Base-by-base conservation (phyloP, 2,113 vertebrate genomes). In the Urocynchramus pylzowi region DNA sequence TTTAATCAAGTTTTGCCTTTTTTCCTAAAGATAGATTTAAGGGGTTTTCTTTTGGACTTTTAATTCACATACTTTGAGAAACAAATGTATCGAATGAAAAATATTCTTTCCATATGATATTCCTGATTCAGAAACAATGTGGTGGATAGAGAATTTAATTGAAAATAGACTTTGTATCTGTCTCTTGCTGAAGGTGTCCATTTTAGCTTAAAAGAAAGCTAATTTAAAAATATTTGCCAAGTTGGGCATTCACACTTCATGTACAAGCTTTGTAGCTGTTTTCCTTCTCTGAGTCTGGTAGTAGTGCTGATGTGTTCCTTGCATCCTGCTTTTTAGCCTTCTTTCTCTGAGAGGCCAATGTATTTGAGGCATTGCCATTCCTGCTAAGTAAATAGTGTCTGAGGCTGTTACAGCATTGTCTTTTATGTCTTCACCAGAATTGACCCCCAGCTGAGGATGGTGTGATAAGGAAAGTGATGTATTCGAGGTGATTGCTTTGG, bases 1-100 rank as follows among this genome's bases (percentile, higher is more conserved):
- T 97, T 95, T 94, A 87, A 94, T 47, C 65, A 95, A 83, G 24
- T 61, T 71, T 37, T 93, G 7, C 9, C 17, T 49, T 71, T 89
- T 73, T 90, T 61, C 23, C 52, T 41, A 37, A 75, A 28, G 10
- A 69, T 17, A 33, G 4, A 2, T 41, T 74, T 54, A 47, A 54
- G 23, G 12, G 11, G 3, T 9, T 60, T 92, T 49, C 13, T 79
- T 75, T 42, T 9, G 6, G 54, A 4, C 54, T 82, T 89, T 24
- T 52, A 60, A 37, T 39, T 80, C 7, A 8, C 4, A 2, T 84
- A 45, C 26, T 85, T 85, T 24, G 30, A 31, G 12, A 33, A 37
- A 76, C 26, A 69, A 74, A 57, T 53, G 4, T 71, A 47, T 76
- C 71, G 10, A 42, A 41, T 44, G 19, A 54, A 89, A 85, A 64